A percentile compares a stretch with the other conserved stretches of the same genome.
Conservation (phyloP, 2,888 invertebrate genomes). For the Phorcus lineatus region DNA sequence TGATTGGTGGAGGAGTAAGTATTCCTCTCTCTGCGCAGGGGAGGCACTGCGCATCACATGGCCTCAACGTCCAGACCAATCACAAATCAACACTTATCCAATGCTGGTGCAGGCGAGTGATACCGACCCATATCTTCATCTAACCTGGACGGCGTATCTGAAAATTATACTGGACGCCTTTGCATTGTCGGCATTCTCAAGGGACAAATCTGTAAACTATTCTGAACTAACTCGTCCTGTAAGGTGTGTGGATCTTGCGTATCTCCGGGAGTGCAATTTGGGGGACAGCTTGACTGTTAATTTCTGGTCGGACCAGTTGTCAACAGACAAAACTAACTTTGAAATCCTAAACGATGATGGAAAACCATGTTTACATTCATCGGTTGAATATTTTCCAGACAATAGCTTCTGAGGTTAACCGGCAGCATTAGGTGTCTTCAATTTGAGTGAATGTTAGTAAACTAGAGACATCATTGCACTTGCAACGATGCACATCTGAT, state of each 20-base stretch:
- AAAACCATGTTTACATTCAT: neutral
- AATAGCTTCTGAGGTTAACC: neutral
- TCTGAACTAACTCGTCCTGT: neutral
- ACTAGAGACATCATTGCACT: too few species aligned
- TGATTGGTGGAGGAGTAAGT: slow-evolving; percentile 39
- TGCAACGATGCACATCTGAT: too few species aligned
- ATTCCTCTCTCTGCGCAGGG: neutral
- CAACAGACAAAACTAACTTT: slow-evolving; percentile 21
- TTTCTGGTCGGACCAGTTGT: slow-evolving; percentile 26
- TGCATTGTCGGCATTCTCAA: slow-evolving; percentile 14
- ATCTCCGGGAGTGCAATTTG: slow-evolving; percentile 27
- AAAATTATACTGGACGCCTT: slow-evolving; percentile 32
- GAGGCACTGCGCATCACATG: neutral
- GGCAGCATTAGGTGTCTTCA: neutral
- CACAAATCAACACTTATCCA: neutral
- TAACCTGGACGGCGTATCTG: slow-evolving; percentile 35
- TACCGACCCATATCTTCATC: slow-evolving; percentile 32
- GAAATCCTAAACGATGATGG: slow-evolving; percentile 30
- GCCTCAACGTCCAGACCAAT: neutral
- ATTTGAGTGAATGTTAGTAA: too few species aligned
- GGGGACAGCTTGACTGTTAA: slow-evolving; percentile 30
- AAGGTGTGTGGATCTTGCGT: slow-evolving; percentile 27
- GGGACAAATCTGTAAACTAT: neutral
- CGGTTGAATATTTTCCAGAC: neutral
- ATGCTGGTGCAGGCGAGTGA: slow-evolving; percentile 26